A percentile compares a stretch with the other conserved stretches of the same genome.
These are phyloP conservation scores for Threskiornis aethiopicus DNA, from an alignment of 2,797 vertebrate genomes.

Conservation along the genomic window DNA sequence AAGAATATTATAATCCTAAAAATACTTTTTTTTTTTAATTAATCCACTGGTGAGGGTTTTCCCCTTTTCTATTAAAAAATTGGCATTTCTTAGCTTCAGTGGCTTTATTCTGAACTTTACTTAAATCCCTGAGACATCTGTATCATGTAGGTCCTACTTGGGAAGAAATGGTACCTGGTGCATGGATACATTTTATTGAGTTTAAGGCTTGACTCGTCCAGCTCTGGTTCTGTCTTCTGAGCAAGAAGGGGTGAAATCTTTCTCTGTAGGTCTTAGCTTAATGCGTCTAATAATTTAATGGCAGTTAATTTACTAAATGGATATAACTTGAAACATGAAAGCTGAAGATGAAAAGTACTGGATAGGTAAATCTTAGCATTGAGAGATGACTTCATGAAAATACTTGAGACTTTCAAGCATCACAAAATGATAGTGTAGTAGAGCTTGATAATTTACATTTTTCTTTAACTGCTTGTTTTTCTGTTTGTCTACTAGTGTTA, in stretches of 20 bases:
- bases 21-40: neutral
- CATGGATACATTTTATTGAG: neutral
- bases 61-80: neutral
- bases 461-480: neutral
- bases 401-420: neutral
- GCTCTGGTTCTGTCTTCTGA: neutral
- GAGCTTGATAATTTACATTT: neutral
- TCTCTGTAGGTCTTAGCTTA: neutral
- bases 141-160: neutral
- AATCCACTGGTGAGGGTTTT: neutral
- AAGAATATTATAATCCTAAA: neutral
- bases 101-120: neutral
- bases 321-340: neutral
- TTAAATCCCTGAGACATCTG: neutral
- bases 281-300: neutral
- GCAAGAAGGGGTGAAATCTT: neutral
- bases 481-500: neutral
- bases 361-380: neutral
- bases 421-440: neutral
- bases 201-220: neutral
- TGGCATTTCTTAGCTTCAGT: neutral
- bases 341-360: neutral
- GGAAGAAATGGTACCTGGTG: neutral
- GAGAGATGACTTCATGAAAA: neutral
- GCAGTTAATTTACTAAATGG: neutral